A percentile compares a stretch with the other conserved stretches of the same genome.
These are phyloP conservation scores for Diogma glabrata DNA, from an alignment of 2,888 invertebrate genomes.

Conservation along the genomic window DNA sequence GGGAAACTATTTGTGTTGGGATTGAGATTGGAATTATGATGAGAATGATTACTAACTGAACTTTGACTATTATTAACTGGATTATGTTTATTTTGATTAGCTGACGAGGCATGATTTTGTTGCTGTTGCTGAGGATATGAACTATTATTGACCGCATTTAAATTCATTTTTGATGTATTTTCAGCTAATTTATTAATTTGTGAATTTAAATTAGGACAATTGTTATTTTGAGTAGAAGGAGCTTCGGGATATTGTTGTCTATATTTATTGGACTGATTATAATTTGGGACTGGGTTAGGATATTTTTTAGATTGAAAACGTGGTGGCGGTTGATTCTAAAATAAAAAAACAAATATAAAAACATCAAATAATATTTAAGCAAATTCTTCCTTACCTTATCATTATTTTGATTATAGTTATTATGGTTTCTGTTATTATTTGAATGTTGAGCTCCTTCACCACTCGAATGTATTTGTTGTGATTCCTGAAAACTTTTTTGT, in stretches of 20 bases:
- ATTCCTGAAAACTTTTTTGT: neutral
- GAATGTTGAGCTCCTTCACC: neutral
- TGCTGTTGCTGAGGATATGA: too few relatives aligned
- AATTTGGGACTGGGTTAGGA: slow-evolving; percentile 1
- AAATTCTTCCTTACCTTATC: slow-evolving; percentile 4
- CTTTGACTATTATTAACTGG: too few relatives aligned
- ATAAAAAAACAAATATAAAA: too few relatives aligned
- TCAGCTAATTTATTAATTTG: neutral
- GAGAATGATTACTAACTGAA: too few relatives aligned
- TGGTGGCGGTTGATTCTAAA: too few relatives aligned
- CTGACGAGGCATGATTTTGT: too few relatives aligned
- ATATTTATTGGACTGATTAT: neutral
- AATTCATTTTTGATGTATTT: slow-evolving; percentile 3
- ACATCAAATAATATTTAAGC: too few relatives aligned
- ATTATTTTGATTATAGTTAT: slow-evolving; percentile 4
- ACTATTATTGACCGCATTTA: slow-evolving; percentile 1
- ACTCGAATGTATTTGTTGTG: neutral
- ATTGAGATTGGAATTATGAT: too few relatives aligned
- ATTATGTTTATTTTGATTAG: too few relatives aligned
- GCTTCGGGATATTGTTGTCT: neutral
- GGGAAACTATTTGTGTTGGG: too few relatives aligned
- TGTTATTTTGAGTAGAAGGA: slow-evolving; percentile 1
- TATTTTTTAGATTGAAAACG: slow-evolving; percentile 4
- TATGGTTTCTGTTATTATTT: slow-evolving; percentile 5
- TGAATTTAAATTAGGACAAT: neutral